Evolutionary conservation across 2,797 vertebrate genomes (phyloP).

Genomic region (Odontamblyopus lacepedii): DNA sequence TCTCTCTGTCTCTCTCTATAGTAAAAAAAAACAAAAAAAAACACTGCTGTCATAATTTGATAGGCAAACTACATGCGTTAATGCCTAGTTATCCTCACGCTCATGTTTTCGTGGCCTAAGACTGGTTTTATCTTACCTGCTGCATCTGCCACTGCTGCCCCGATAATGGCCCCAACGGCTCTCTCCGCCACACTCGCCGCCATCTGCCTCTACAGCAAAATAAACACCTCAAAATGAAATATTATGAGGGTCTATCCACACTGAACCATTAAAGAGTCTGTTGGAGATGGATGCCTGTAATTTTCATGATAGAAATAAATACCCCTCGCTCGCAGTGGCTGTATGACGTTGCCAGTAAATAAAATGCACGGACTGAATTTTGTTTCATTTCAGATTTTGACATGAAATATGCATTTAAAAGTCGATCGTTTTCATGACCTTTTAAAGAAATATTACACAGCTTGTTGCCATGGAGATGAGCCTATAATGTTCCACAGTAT

Average conservation of each 20-base stretch:
- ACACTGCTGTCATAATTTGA: not conserved
- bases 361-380: slow-evolving; percentile 1
- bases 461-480: too few relatives aligned
- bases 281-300: not conserved
- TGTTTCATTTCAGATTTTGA: not conserved
- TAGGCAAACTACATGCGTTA: not conserved
- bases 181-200: slow-evolving; percentile 58
- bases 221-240: slow-evolving; percentile 5
- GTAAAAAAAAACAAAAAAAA: not conserved
- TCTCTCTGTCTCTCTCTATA: too few relatives aligned
- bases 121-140: slow-evolving; percentile 68
- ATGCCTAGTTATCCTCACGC: not conserved
- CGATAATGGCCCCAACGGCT: slow-evolving; percentile 71
- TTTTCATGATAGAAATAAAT: slow-evolving; percentile 9
- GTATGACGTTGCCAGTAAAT: not conserved
- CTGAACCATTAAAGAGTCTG: slow-evolving; percentile 8
- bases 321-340: not conserved
- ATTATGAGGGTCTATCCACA: not conserved
- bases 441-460: too few relatives aligned
- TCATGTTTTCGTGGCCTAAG: not conserved
- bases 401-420: not conserved
- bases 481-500: too few relatives aligned
- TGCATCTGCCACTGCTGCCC: slow-evolving; percentile 76
- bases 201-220: slow-evolving; percentile 51
- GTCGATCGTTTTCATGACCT: not conserved